Evolutionary conservation across 2,797 vertebrate genomes (phyloP).

Genomic region (Prionace glauca): DNA sequence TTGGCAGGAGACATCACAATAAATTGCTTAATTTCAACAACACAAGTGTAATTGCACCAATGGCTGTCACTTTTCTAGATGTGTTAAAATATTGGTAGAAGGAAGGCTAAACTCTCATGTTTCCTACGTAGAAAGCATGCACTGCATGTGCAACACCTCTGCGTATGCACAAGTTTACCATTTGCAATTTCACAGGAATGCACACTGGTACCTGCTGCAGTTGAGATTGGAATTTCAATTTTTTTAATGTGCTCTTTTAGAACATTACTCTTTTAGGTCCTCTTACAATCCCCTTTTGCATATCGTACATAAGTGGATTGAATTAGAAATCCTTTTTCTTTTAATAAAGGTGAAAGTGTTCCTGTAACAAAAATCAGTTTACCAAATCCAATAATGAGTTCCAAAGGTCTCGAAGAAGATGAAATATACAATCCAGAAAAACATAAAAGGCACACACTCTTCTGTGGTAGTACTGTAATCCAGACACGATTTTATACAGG

Average conservation of each 20-base stretch:
- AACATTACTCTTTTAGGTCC: neutral
- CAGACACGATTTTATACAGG: conserved; percentile 97
- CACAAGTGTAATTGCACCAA: too few relatives aligned
- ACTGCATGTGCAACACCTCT: too few relatives aligned
- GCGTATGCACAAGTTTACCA: too few relatives aligned
- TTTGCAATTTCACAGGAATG: too few relatives aligned
- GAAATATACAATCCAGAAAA: conserved; percentile 72
- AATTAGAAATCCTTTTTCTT: neutral
- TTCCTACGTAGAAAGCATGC: too few relatives aligned
- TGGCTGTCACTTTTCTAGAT: too few relatives aligned
- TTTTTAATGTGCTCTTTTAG: neutral
- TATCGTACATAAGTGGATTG: neutral
- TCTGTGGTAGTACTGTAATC: conserved; percentile 91
- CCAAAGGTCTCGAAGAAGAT: conserved; percentile 56
- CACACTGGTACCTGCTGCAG: too few relatives aligned
- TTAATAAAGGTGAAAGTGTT: conserved; percentile 81
- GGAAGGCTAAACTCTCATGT: too few relatives aligned
- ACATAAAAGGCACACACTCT: conserved; percentile 87
- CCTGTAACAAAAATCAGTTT: conserved; percentile 96
- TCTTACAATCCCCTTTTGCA: neutral
- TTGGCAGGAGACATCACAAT: too few relatives aligned
- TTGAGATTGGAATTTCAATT: neutral
- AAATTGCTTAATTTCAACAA: too few relatives aligned
- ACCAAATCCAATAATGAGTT: conserved; percentile 70
- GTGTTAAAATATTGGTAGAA: too few relatives aligned